Base-by-base conservation (phyloP, 2,797 vertebrate species). In the Vireo griseus region DNA sequence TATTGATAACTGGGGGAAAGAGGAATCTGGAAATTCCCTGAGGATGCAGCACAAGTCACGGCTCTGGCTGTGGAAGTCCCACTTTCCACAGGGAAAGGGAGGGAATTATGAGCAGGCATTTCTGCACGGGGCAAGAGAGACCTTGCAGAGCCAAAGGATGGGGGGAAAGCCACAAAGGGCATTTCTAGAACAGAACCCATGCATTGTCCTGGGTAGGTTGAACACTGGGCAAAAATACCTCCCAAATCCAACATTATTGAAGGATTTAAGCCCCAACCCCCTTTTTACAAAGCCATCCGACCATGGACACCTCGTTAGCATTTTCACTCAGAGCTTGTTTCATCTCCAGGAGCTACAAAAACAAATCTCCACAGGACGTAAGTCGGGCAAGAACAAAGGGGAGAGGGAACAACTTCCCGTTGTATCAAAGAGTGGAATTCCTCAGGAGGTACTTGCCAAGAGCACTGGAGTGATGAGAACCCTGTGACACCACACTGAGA, bases 301-400 rank as follows among this genome's bases (percentile, higher is more conserved):
- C 31, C 90, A 4, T 50, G 90, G 95, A 26, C 63, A 69, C 80
- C 80, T 86, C 8, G 0, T 93, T 59, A 86, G 80, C 55, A 10
- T 33, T 92, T 48, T 50, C 4, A 73, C 66, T 44, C 92, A 52
- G 52, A 28, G 74, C 6, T 18, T 28, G 58, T 50, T 82, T 39
- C 55, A 26, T 35, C 86, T 26, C 80, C 24, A 39, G 67, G 80
- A 84, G 80, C 58, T 52, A 13, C 85, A 54, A 66, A 80, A 81
- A 33, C 61, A 86, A 83, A 65, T 58, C 52, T 1, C 93, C 24
- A 11, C 4, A 0, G 90, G 88, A 37, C 0, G 0, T 0, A 10
- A 52, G 31, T 1, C 29, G 54, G 67, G 51, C 45, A 42, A 63
- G 81, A 29, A 62, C 9, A 88, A 78, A 67, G 20, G 28, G 28